These are phyloP conservation scores for Gymnothorax reevesii DNA, from an alignment of 2,797 vertebrate species.

Conservation along the genomic window DNA sequence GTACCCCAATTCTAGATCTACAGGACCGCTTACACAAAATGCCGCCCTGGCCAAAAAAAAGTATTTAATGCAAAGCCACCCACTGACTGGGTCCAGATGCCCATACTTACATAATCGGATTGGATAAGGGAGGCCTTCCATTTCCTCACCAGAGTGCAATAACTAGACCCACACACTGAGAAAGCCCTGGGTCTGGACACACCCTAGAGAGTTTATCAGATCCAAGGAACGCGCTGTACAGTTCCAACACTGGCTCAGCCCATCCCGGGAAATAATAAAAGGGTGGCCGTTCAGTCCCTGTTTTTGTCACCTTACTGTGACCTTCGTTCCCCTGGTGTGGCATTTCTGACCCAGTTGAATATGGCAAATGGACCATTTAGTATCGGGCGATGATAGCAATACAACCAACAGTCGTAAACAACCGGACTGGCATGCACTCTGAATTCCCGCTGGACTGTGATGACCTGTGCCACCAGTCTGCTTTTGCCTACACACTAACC, in stretches of 20 bases:
- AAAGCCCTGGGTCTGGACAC: not conserved
- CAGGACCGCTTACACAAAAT: not conserved
- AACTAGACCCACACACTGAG: not conserved
- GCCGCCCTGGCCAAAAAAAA: not conserved
- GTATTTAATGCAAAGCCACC: not conserved
- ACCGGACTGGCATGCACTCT: not conserved
- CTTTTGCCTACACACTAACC: not conserved
- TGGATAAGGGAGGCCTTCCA: not conserved
- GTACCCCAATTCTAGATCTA: not conserved
- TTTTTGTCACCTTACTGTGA: conserved; percentile 5
- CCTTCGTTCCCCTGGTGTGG: conserved; percentile 6
- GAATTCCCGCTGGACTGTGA: not conserved
- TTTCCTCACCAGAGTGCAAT: not conserved
- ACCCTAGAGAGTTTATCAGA: not conserved
- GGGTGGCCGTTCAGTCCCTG: not conserved
- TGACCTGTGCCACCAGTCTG: not conserved
- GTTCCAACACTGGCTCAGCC: not conserved
- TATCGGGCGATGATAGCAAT: not conserved
- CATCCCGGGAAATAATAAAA: not conserved
- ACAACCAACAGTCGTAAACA: not conserved
- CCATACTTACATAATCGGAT: not conserved
- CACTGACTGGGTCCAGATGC: not conserved
- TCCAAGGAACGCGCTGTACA: not conserved
- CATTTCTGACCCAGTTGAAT: not conserved
- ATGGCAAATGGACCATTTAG: not conserved